Conservation (phyloP, 2,888 invertebrate genomes). For the Nyleta sp. region DNA sequence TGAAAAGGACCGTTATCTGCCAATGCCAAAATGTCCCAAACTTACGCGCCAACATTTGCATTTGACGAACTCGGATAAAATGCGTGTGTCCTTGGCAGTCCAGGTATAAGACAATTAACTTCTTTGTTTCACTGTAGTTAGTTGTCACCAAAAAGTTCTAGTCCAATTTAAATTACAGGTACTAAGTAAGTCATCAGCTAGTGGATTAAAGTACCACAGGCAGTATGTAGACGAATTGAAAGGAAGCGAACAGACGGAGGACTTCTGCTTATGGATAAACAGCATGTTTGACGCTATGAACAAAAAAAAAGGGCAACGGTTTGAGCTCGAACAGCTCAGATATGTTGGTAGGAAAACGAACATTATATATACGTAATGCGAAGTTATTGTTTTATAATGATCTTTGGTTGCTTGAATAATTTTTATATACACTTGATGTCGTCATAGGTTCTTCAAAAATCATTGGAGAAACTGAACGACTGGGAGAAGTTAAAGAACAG, state of each 20-base stretch:
- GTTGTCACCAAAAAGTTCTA: background rate
- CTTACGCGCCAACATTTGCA: background rate
- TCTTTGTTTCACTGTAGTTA: background rate
- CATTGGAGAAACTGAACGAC: constrained; percentile 1
- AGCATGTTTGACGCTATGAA: background rate
- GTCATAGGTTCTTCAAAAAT: background rate
- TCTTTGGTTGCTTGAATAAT: background rate
- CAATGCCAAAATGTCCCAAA: constrained; percentile 8
- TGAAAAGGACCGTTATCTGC: background rate
- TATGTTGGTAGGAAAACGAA: background rate
- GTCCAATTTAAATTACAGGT: background rate
- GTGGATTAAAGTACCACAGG: background rate
- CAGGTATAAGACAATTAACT: background rate
- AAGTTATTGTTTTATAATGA: no score
- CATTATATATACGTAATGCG: background rate
- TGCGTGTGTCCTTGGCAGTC: constrained; percentile 8
- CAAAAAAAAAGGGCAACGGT: background rate
- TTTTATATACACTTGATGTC: background rate
- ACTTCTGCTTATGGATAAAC: background rate
- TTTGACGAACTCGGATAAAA: constrained; percentile 12
- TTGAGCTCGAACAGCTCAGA: background rate
- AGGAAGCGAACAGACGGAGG: background rate
- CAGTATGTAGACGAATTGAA: constrained; percentile 10
- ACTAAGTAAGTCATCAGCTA: background rate
- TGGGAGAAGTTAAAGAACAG: constrained; percentile 2